Evolutionary conservation across 2,113 vertebrate genomes (phyloP), one percentile per base, ranked within the genome.

Genomic region (Cyanistes caeruleus): DNA sequence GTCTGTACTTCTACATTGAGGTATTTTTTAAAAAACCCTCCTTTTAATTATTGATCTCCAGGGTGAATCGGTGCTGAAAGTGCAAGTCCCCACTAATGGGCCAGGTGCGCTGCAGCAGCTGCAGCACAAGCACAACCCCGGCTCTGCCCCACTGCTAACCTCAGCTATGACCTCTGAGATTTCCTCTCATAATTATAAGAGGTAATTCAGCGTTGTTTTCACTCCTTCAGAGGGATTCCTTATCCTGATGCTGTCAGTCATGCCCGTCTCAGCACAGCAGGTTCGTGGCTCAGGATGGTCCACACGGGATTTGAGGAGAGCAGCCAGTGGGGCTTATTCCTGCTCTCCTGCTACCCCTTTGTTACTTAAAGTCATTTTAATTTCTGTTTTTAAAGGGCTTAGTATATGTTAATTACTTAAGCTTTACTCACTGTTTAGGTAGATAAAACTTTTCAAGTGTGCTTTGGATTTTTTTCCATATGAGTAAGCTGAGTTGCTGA

Each of bases 1-100:
- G 87, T 70, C 35, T 43, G 3, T 68, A 51, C 73, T 85, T 92
- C 70, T 78, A 28, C 49, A 15, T 2, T 3, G 44, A 77, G 44
- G 51, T 64, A 3, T 63, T 35, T 82, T 84, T 67, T 79, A 12
- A 49, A 51, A 70, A 43, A 5, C 1, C 4, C 30, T 51, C 74
- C 30, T 82, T 78, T 67, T 70, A 88, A 95, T 97, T 96, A 96
- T 95, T 96, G 96, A 94, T 95, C 97, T 96, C 95, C 58, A 93
- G 97, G 67, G 91, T 73, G 41, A 81, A n/a, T 35, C 18, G 10
- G 41, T 87, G 87, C 52, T 95, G 79, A 95, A 96, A 95, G 88
- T 15, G 79, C 87, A 51, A 33, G 80, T 94, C 89, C 94, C 60
- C 81, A 30, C 64, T 93, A 91, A 95, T 89, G 93, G 84, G 48